Evolutionary conservation across 2,113 vertebrate genomes (phyloP), one percentile per base, ranked within the genome.

Genomic region (Phocoena phocoena): DNA sequence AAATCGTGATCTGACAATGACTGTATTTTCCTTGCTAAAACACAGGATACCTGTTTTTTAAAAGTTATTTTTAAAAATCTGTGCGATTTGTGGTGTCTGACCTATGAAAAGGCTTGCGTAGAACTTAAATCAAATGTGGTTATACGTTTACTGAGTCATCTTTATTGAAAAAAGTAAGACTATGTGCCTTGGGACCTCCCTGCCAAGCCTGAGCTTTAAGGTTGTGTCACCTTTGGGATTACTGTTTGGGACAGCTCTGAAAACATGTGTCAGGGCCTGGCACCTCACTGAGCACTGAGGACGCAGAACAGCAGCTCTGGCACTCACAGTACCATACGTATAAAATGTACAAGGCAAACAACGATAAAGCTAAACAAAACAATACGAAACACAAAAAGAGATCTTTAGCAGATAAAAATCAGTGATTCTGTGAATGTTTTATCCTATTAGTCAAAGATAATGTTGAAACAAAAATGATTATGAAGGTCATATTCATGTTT

Each of bases 31-130:
- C 88, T 77, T 65, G 79, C 74, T 36, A 44, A 28, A 90, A 17
- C 47, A 96, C 63, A 76, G 44, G 44, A 50, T 68, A 92, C 50
- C 50, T 88, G n/a, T 86, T 86, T 74, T 71, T 26, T 95, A 95
- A 88, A 38, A 81, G 33, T 17, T 36, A 0, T 82, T 91, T 60
- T 84, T 81, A 63, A 38, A 77, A 85, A 76, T 85, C 28, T 41
- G 20, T 31, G 15, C 28, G 38, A 76, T 67, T 62, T 65, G 58
- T 13, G 15, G 53, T 81, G 2, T 80, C 73, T 62, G 55, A 28
- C 25, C 50, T 41, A 60, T 55, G 70, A 87, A 77, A 80, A 91
- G 50, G 10, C 65, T 71, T 88, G 14, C n/a, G 2, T 82, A 44
- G 17, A 71, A 20, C 71, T 67, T 36, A 76, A 89, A 36, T 86